Percentiles rank a stretch among this genome's conserved stretches.
phyloP scores from a whole-genome alignment of 2,888 invertebrate species.

The Hirtodrosophila cameraria region DNA sequence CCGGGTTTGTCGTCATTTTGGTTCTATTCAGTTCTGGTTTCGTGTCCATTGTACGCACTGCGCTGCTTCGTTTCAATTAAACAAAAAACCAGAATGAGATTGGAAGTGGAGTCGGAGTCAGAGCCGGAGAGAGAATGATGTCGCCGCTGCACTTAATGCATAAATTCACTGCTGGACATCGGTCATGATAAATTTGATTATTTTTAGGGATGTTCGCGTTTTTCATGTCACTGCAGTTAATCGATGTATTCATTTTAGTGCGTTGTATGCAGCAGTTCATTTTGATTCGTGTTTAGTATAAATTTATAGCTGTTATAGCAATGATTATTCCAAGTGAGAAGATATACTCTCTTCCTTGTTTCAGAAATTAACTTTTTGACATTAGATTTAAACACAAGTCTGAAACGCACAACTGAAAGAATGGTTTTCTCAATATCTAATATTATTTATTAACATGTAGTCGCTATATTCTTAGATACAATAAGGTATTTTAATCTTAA shows the following conservation, averaged over 20 bases:
- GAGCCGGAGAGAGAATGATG: slow-evolving; percentile 38
- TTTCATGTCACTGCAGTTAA: slow-evolving; percentile 39
- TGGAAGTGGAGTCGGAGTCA: slow-evolving; percentile 17
- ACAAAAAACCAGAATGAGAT: slow-evolving; percentile 44
- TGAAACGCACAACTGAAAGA: no score
- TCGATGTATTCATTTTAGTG: slow-evolving; percentile 24
- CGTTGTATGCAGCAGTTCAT: slow-evolving; percentile 12
- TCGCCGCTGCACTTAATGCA: slow-evolving; percentile 74
- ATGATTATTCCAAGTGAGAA: no score
- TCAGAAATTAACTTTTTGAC: no score
- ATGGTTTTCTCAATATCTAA: no score
- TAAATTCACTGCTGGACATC: slow-evolving; percentile 78
- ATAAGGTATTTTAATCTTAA: no score
- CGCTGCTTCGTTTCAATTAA: slow-evolving; percentile 71
- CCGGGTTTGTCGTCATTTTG: background rate
- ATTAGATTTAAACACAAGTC: no score
- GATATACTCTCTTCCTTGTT: no score
- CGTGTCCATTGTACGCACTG: slow-evolving; percentile 35
- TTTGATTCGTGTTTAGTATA: background rate
- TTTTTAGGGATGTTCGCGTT: slow-evolving; percentile 27
- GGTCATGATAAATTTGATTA: slow-evolving; percentile 57
- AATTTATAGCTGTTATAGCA: background rate
- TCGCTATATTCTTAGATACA: no score
- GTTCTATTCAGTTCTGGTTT: slow-evolving; percentile 10
- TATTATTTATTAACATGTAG: no score